Conservation (phyloP, 2,113 vertebrate species). For the Elgaria multicarinata region DNA sequence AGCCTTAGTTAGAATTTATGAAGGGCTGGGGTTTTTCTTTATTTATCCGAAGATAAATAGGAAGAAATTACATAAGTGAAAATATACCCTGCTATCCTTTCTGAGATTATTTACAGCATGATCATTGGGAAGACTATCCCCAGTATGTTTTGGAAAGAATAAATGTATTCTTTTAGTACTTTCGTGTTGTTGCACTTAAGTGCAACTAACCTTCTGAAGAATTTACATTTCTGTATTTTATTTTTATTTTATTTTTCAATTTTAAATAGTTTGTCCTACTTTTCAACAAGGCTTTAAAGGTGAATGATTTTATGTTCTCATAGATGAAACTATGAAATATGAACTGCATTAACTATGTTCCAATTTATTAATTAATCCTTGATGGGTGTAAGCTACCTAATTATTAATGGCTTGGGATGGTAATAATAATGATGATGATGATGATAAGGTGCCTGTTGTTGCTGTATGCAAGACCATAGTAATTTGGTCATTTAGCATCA, state of each 20-base stretch:
- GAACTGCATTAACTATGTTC: slow-evolving; percentile 19
- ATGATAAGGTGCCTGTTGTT: slow-evolving; percentile 31
- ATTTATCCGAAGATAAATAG: slow-evolving; percentile 57
- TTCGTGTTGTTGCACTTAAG: neutral
- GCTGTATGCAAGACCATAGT: slow-evolving; percentile 30
- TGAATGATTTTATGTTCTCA: neutral
- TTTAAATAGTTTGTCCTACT: neutral
- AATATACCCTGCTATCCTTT: slow-evolving; percentile 49
- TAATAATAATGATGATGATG: slow-evolving; percentile 24
- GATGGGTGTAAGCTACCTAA: slow-evolving; percentile 47
- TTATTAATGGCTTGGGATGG: slow-evolving; percentile 39
- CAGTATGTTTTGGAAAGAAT: neutral
- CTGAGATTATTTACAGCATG: neutral
- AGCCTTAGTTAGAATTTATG: slow-evolving; percentile 62
- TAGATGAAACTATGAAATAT: neutral
- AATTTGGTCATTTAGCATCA: slow-evolving; percentile 23
- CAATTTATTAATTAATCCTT: slow-evolving; percentile 23
- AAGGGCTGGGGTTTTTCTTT: slow-evolving; percentile 51
- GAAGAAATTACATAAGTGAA: slow-evolving; percentile 49
- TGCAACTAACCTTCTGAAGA: neutral
- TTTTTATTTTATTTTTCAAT: neutral
- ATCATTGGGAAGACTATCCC: neutral
- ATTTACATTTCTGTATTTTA: neutral
- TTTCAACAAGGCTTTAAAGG: neutral
- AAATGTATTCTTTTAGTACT: neutral